Conservation (phyloP, 2,888 invertebrate genomes). For the Margaritifera margaritifera region DNA sequence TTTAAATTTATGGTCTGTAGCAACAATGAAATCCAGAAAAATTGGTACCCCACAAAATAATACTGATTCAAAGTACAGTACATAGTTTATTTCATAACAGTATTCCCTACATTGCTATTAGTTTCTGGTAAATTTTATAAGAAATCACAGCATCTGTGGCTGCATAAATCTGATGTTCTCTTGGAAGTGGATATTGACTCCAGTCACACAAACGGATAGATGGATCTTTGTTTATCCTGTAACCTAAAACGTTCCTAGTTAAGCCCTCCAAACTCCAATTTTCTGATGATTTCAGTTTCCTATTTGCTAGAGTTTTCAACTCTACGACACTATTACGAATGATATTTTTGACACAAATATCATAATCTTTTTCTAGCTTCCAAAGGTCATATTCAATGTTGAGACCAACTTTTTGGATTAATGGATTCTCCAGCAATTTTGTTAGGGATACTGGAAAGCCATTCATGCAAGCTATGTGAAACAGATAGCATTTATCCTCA, state of each 20-base stretch:
- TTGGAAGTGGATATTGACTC: slow-evolving; percentile 54
- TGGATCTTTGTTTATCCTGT: slow-evolving; percentile 51
- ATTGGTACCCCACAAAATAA: no score
- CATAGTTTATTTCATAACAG: neutral
- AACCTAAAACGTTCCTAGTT: slow-evolving; percentile 49
- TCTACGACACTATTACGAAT: slow-evolving; percentile 48
- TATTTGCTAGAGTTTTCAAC: slow-evolving; percentile 50
- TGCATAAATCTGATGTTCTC: slow-evolving; percentile 55
- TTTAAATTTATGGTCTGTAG: no score
- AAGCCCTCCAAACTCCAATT: slow-evolving; percentile 63
- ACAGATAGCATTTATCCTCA: slow-evolving; percentile 55
- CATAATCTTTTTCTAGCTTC: slow-evolving; percentile 61
- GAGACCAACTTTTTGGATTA: slow-evolving; percentile 54
- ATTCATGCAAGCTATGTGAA: slow-evolving; percentile 56
- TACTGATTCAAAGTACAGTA: neutral
- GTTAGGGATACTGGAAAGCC: slow-evolving; percentile 47
- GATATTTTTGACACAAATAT: slow-evolving; percentile 45
- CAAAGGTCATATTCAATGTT: slow-evolving; percentile 60
- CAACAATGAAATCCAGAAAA: no score
- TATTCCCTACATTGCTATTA: slow-evolving; percentile 6
- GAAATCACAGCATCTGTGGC: slow-evolving; percentile 59
- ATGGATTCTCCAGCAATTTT: slow-evolving; percentile 39
- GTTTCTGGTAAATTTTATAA: slow-evolving; percentile 33
- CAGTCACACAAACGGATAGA: slow-evolving; percentile 54
- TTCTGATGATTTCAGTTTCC: slow-evolving; percentile 51